phyloP scores from a whole-genome alignment of 2,797 vertebrate genomes.

The Corythornis leucogaster region DNA sequence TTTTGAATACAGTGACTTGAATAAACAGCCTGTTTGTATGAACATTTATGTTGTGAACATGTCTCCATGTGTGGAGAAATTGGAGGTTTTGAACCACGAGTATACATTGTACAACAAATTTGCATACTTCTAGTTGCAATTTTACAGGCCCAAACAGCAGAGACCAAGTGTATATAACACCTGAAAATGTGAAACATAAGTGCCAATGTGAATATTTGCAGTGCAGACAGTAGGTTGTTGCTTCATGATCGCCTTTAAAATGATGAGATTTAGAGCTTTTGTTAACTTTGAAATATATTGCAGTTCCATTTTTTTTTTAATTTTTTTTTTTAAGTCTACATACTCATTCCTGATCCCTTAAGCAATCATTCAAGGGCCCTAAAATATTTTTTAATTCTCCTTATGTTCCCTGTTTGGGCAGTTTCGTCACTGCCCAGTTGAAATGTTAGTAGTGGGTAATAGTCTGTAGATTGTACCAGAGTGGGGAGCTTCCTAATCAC shows the following conservation, averaged over 20 bases:
- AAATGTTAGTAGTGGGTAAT: too few relatives aligned
- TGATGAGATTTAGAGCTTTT: not conserved
- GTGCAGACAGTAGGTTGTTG: not conserved
- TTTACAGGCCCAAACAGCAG: not conserved
- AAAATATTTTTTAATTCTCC: too few relatives aligned
- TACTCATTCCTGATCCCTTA: not conserved
- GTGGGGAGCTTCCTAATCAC: too few relatives aligned
- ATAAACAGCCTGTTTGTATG: not conserved
- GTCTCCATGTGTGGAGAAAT: not conserved
- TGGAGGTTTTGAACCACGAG: not conserved
- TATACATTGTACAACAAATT: too few relatives aligned
- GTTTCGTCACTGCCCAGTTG: too few relatives aligned
- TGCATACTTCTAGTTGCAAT: not conserved
- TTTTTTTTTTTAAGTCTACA: not conserved
- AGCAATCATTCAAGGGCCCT: too few relatives aligned
- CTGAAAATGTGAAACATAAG: not conserved
- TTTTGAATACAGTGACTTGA: not conserved
- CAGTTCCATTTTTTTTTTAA: not conserved
- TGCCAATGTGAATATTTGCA: not conserved
- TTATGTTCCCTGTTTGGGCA: too few relatives aligned
- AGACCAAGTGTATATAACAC: not conserved
- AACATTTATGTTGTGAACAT: not conserved
- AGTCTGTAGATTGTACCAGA: too few relatives aligned
- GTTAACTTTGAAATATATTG: not conserved
- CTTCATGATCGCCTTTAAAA: not conserved